Base-by-base conservation (phyloP, 2,113 vertebrate species). In the Oostethus manadensis region DNA sequence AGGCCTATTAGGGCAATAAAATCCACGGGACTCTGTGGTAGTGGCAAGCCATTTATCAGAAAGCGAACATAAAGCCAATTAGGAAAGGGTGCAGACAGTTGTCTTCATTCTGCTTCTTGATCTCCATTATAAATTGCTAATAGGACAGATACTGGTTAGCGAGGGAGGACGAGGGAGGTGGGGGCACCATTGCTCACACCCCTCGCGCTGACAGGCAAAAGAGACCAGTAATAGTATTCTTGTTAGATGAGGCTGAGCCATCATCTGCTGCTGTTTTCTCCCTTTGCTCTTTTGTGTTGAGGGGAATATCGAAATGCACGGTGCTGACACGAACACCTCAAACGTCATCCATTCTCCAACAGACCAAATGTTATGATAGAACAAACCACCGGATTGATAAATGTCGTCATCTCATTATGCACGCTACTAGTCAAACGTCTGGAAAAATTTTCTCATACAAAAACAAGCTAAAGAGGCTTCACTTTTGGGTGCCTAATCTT, bases 111-210 rank as follows among this genome's bases (percentile, higher is more conserved):
- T 93, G 92, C 91, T 95, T 95, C 92, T 95, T 99, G 95, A 98
- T 98, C 94, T 95, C 94, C 92, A 97, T 97, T 98, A 98, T 95
- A 98, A 95, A 97, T 95, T 96, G 94, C 92, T 98, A 99, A 99
- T 97, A 95, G 92, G 92, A 91, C 89, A 94, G 92, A 94, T 93
- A 94, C 92, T 84, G 86, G 91, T 93, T 92, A 90, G 90, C 83
- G 45, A 82, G 88, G 83, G 77, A 79, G 90, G 89, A 89, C 84
- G 50, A 90, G 85, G 83, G 87, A 92, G 90, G 88, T 91, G 91
- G 87, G 91, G 87, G 88, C 86, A 87, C 83, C 88, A 92, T 91
- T 93, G 91, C 92, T 95, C 92, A 91, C 89, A 91, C 89, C 88
- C 68, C 58, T 66, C 47, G 0, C 48, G 87, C 91, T 94, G 94